Base-by-base conservation (phyloP, 2,113 vertebrate species). In the Syngnathus floridae region DNA sequence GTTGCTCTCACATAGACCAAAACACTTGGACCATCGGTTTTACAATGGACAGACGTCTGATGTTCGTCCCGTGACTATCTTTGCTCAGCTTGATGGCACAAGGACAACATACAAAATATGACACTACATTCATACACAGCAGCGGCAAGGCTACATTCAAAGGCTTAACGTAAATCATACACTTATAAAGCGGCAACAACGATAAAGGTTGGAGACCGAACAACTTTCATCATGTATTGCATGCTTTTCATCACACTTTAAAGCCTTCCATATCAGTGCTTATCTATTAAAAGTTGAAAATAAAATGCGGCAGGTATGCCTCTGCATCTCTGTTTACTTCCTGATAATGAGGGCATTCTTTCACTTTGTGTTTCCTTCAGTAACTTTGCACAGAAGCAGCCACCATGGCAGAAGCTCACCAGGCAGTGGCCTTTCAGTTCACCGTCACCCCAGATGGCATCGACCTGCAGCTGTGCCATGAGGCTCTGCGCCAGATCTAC, bases 351-450 rank as follows among this genome's bases (percentile, higher is more conserved):
- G 36, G 62, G 46, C n/a, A 41, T 31, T 57, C 7, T 10, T 45
- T 5, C 1, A 45, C 7, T 2, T 17, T 49, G 2, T 31, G 1
- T 22, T 31, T 36, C 48, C 4, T 48, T 21, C 74, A 88, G 86
- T 82, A 82, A 84, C 68, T 58, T 66, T 43, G 37, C 14, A 52
- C 70, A 19, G 26, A 36, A 69, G 73, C 35, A 62, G 72, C 76
- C 61, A 90, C 78, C 74, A 98, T 98, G 95, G 95, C 95, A 67
- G 95, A 98, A 91, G 95, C 95, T 13, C 95, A 98, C 75, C 95
- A 98, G 87, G 95, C 95, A 0, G 95, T 97, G 74, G 95, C 95
- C 66, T 98, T 98, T 73, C 95, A 98, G 77, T 98, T 98, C 85
- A 97, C 95, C 0, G 95, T 98, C 83, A 92, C 92, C 12, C 95